Evolutionary conservation across 2,113 vertebrate genomes (phyloP).

Genomic region (Carassius gibelio): DNA sequence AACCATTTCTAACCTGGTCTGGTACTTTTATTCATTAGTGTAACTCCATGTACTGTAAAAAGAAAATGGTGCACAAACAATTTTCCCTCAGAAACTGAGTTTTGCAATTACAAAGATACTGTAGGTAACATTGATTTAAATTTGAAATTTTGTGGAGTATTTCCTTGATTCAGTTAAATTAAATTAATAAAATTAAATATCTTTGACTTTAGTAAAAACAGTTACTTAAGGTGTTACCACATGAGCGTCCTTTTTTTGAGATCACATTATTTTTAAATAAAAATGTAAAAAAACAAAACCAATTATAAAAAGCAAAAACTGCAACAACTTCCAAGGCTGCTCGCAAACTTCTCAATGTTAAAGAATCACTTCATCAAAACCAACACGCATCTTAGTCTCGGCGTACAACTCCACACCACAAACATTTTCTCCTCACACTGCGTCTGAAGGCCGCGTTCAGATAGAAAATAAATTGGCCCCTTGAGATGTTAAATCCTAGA

Average conservation of each 20-base stretch:
- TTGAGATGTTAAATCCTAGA: conserved; percentile 31
- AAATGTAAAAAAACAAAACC: not conserved
- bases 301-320: not conserved
- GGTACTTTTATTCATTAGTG: not conserved
- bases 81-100: not conserved
- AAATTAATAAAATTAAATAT: not conserved
- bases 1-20: not conserved
- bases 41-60: not conserved
- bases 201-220: not conserved
- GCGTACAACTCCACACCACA: not conserved
- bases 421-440: not conserved
- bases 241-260: no score
- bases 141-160: no score
- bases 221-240: not conserved
- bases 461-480: conserved; percentile 64
- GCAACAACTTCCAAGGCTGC: not conserved
- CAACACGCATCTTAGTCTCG: not conserved
- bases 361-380: not conserved
- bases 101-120: no score
- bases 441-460: not conserved
- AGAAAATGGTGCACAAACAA: not conserved
- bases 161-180: not conserved
- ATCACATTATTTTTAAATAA: not conserved
- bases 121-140: no score
- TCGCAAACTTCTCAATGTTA: not conserved